These are phyloP conservation scores for Abscondita cerata DNA, from an alignment of 2,888 invertebrate genomes.

Conservation along the genomic window DNA sequence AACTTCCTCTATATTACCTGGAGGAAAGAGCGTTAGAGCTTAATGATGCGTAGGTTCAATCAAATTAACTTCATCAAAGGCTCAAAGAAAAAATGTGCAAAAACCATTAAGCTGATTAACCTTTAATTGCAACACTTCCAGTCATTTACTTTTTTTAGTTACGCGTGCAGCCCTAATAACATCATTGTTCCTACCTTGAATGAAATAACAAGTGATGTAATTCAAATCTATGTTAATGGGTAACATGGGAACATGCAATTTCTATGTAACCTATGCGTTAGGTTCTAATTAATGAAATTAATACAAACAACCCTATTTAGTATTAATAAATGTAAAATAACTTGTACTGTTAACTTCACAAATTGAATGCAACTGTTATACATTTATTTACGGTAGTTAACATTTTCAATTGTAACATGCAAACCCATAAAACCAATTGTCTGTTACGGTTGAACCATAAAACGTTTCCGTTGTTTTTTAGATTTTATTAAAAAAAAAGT, in stretches of 20 bases:
- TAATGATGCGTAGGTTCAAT: too few species aligned
- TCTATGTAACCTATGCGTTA: neutral
- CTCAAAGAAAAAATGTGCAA: too few species aligned
- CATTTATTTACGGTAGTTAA: constrained; percentile 36
- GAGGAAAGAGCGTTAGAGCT: too few species aligned
- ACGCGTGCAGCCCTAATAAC: too few species aligned
- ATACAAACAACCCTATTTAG: constrained; percentile 20
- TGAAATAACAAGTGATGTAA: neutral
- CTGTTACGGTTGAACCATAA: constrained; percentile 32
- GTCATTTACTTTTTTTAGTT: too few species aligned
- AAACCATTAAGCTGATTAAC: too few species aligned
- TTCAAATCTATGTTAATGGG: constrained; percentile 1
- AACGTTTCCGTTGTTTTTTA: constrained; percentile 23
- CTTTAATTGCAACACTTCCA: too few species aligned
- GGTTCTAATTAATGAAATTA: constrained; percentile 18
- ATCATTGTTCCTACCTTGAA: constrained; percentile 8
- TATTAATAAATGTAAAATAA: constrained; percentile 18
- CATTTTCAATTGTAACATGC: constrained; percentile 38
- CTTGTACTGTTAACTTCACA: constrained; percentile 19
- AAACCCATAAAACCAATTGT: constrained; percentile 35
- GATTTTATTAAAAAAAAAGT: constrained; percentile 12
- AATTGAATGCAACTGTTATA: constrained; percentile 24
- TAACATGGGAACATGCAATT: neutral
- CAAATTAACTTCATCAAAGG: too few species aligned
- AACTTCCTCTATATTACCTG: too few species aligned